Base-by-base conservation (phyloP, 2,113 vertebrate species). In the Pachycephala philippinensis region DNA sequence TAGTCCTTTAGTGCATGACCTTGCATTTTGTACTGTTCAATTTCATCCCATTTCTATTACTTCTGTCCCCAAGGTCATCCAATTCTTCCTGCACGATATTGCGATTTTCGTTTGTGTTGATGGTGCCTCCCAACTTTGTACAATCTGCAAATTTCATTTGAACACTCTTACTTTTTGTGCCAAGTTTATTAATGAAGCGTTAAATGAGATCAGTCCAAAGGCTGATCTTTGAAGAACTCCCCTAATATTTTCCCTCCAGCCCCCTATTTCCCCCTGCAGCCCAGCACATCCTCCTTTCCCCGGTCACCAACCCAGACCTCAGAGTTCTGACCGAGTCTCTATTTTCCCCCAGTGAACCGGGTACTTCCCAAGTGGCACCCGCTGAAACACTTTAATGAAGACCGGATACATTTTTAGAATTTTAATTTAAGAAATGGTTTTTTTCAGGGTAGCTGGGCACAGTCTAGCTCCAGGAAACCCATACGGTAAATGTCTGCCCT, bases 1-100 rank as follows among this genome's bases (percentile, higher is more conserved):
- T 95, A 97, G 96, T 96, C 93, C 89, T 92, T 96, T 79, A 89
- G 96, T 87, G 93, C 91, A 89, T 97, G 96, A 97, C 95, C 96
- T 97, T 97, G 94, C 96, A 96, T 96, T 97, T 97, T 97, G 95
- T 85, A 95, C 96, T 96, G 93, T 95, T 96, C 96, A 96, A 94
- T 97, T 96, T 96, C 94, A 96, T 97, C 96, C 95, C 89, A 61
- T 97, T 96, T 97, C 95, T 97, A 96, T 97, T 97, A 96, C 95
- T 96, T 95, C 91, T 96, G 95, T 97, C 96, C 96, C 90, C 96
- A 96, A 96, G 96, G 96, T 97, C 96, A 97, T 95, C 91, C 96
- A 97, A 95, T 97, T 96, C 96, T 95, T 96, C 86, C 84, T 56
- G 83, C 71, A 71, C 45, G 15, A 89, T 95, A 96, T 89, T 96